Conservation (phyloP, 2,797 vertebrate genomes). For the Eremophila alpestris region DNA sequence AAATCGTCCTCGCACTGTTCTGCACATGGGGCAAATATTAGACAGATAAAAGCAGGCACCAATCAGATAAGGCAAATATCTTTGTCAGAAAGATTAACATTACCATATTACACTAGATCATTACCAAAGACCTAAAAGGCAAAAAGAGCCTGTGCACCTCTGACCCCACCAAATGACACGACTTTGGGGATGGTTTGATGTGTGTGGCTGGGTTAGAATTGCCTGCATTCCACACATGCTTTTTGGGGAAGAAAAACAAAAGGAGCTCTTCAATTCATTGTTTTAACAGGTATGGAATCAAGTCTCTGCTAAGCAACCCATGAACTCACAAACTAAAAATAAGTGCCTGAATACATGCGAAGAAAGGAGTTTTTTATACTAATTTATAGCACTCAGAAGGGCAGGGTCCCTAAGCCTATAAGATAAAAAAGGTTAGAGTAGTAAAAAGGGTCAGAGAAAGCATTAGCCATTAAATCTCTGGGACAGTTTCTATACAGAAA, state of each 20-base stretch:
- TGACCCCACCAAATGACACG: background rate
- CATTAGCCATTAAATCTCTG: background rate
- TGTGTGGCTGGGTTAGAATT: background rate
- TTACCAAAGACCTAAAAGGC: background rate
- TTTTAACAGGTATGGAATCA: background rate
- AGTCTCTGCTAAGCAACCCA: background rate
- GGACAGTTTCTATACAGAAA: background rate
- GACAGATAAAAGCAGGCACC: background rate
- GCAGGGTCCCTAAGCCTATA: background rate
- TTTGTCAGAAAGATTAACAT: background rate
- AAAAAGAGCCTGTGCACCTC: background rate
- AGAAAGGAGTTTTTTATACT: background rate
- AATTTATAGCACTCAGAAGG: background rate
- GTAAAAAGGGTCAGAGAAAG: background rate
- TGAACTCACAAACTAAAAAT: background rate
- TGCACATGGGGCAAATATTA: background rate
- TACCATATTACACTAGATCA: background rate
- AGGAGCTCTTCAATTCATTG: background rate
- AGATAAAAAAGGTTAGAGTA: background rate
- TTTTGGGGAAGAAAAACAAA: background rate
- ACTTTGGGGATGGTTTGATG: background rate
- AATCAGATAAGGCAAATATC: background rate
- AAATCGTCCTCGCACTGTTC: background rate
- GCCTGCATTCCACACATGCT: background rate
- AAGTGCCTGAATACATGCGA: background rate